Evolutionary conservation across 1,140 invertebrate species (phyloP).

Genomic region (Drosophila cardini): DNA sequence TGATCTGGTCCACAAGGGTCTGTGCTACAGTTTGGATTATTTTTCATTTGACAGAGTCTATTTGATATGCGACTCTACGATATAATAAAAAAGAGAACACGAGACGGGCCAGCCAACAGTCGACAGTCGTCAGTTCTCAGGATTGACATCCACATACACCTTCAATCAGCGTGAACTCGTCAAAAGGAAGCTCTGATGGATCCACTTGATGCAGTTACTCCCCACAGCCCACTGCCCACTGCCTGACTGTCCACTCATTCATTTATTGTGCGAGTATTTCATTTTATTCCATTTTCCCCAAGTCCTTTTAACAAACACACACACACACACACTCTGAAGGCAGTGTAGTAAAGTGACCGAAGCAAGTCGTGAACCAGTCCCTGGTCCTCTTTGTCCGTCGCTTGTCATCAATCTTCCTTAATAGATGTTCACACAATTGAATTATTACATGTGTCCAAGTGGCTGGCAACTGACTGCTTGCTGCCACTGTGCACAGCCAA

Average conservation of each 20-base stretch:
- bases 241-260: constrained; percentile 52
- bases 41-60: constrained; percentile 67
- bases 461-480: constrained; percentile 68
- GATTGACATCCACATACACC: constrained; percentile 39
- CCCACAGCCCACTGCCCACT: background rate
- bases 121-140: background rate
- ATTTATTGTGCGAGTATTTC: constrained; percentile 61
- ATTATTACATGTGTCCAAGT: constrained; percentile 83
- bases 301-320: background rate
- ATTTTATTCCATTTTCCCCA: constrained; percentile 9
- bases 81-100: constrained; percentile 43
- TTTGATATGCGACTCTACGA: constrained; percentile 63
- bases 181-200: constrained; percentile 49
- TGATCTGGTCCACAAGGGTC: background rate
- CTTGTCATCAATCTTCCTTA: constrained; percentile 82
- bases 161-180: constrained; percentile 55
- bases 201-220: constrained; percentile 46
- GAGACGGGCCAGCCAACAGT: constrained; percentile 25
- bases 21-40: constrained; percentile 57
- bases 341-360: constrained; percentile 21
- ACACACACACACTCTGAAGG: constrained; percentile 15
- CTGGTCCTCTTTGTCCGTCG: constrained; percentile 43
- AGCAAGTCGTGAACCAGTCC: constrained; percentile 17
- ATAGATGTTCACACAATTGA: constrained; percentile 83
- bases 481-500: constrained; percentile 25